Evolutionary conservation across 2,113 vertebrate species (phyloP).

Genomic region (Gadus macrocephalus): DNA sequence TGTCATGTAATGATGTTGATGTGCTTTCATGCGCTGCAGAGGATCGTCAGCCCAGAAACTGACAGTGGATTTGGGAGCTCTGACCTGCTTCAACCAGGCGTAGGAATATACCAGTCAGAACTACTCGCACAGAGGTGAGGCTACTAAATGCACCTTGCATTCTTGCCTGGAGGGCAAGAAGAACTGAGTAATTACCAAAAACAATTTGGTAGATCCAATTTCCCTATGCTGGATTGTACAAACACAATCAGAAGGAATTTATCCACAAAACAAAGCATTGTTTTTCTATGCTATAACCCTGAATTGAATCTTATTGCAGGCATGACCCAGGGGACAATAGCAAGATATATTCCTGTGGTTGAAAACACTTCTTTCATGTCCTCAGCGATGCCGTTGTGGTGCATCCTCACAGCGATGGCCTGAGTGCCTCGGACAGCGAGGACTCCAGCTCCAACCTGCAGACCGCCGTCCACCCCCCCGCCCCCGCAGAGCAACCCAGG

Average conservation of each 20-base stretch:
- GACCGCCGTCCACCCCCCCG: conserved; percentile 49
- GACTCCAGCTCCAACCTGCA: conserved; percentile 57
- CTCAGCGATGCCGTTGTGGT: neutral
- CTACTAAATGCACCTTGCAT: no score
- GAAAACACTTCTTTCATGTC: no score
- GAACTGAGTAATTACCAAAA: no score
- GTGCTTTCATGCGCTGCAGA: conserved; percentile 49
- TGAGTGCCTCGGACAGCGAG: conserved; percentile 59
- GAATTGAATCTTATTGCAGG: no score
- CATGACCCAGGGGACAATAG: no score
- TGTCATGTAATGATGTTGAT: neutral
- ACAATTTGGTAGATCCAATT: no score
- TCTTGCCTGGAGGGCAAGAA: no score
- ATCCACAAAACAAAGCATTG: no score
- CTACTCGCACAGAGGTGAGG: conserved; percentile 53
- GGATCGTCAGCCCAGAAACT: conserved; percentile 58
- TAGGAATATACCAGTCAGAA: conserved; percentile 45
- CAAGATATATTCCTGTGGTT: no score
- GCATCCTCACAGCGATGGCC: conserved; percentile 22
- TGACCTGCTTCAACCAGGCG: conserved; percentile 49
- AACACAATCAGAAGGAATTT: no score
- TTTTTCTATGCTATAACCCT: no score
- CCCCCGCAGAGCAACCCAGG: conserved; percentile 5
- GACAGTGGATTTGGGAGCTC: conserved; percentile 66
- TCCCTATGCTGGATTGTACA: no score